Percentiles rank a stretch among this genome's conserved stretches.
Conservation (phyloP, 2,113 vertebrate genomes). For the Amazona guildingii region DNA sequence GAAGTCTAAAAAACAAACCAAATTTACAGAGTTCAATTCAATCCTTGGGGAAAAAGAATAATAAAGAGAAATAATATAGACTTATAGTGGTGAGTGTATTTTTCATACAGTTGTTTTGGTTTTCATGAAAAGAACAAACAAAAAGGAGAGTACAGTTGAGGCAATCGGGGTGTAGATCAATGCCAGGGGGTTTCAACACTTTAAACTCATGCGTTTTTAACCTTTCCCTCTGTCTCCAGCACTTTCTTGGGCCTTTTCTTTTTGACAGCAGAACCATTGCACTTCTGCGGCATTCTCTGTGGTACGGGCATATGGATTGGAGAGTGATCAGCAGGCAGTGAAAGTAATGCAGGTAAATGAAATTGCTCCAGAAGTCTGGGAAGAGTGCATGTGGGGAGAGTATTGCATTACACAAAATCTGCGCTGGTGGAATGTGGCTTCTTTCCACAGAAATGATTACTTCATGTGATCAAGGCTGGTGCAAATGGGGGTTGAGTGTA, state of each 20-base stretch:
- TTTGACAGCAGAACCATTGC: not conserved
- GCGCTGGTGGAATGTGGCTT: not conserved
- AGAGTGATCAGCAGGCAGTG: not conserved
- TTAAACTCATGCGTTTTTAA: not conserved
- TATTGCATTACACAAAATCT: not conserved
- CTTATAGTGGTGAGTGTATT: not conserved
- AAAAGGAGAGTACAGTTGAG: not conserved
- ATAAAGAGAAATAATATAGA: not conserved
- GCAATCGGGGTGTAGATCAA: not conserved
- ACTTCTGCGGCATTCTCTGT: not conserved
- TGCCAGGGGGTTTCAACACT: not conserved
- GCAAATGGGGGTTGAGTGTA: constrained; percentile 13
- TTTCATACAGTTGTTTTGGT: not conserved
- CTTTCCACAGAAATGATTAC: constrained; percentile 28
- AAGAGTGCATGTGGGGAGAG: not conserved
- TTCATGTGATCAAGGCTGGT: constrained; percentile 33
- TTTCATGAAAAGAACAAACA: not conserved
- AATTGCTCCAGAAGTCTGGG: not conserved
- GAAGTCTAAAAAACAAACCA: not conserved
- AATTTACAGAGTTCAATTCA: not conserved
- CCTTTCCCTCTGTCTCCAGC: not conserved
- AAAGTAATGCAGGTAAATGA: constrained; percentile 8
- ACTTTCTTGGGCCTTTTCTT: not conserved
- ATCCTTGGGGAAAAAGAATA: not conserved
- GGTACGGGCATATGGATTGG: not conserved